Evolutionary conservation across 2,113 vertebrate genomes (phyloP).

Genomic region (Solea solea): DNA sequence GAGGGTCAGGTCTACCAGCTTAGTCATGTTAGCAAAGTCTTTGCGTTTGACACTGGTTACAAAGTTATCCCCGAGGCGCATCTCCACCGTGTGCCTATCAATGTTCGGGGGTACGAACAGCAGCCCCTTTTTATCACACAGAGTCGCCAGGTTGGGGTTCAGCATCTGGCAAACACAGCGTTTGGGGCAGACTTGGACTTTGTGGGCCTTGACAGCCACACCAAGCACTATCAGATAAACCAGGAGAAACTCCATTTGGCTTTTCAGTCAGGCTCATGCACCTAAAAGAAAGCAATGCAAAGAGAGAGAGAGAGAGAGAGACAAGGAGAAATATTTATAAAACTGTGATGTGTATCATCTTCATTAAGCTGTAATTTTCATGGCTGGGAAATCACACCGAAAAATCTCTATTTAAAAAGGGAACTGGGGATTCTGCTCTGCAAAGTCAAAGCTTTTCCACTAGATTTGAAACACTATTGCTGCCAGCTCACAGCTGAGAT

Average conservation of each 20-base stretch:
- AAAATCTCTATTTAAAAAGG: constrained; percentile 19
- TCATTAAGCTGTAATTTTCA: constrained; percentile 32
- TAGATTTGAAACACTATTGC: constrained; percentile 45
- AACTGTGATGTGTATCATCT: constrained; percentile 21
- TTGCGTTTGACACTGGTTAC: constrained; percentile 95
- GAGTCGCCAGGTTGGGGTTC: constrained; percentile 95
- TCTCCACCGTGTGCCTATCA: constrained; percentile 95
- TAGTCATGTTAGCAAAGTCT: constrained; percentile 99
- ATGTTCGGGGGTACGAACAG: constrained; percentile 98
- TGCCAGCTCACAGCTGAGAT: constrained; percentile 37
- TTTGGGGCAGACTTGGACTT: constrained; percentile 97
- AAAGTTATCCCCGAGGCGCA: constrained; percentile 97
- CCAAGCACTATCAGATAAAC: constrained; percentile 92
- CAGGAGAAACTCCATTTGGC: constrained; percentile 94
- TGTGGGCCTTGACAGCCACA: constrained; percentile 91
- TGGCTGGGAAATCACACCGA: constrained; percentile 25
- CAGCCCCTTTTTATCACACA: constrained; percentile 99
- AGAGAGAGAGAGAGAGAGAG: constrained; percentile 26
- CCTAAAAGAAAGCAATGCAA: constrained; percentile 77
- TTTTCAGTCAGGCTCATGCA: constrained; percentile 84
- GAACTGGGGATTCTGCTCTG: constrained; percentile 28
- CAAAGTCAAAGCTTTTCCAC: constrained; percentile 37
- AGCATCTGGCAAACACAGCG: constrained; percentile 97
- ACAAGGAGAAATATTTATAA: constrained; percentile 8
- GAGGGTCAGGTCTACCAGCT: constrained; percentile 95